Percentiles rank a stretch among this genome's conserved stretches.
These are phyloP conservation scores for Progne subis DNA, from an alignment of 2,113 vertebrate species.

Conservation along the genomic window DNA sequence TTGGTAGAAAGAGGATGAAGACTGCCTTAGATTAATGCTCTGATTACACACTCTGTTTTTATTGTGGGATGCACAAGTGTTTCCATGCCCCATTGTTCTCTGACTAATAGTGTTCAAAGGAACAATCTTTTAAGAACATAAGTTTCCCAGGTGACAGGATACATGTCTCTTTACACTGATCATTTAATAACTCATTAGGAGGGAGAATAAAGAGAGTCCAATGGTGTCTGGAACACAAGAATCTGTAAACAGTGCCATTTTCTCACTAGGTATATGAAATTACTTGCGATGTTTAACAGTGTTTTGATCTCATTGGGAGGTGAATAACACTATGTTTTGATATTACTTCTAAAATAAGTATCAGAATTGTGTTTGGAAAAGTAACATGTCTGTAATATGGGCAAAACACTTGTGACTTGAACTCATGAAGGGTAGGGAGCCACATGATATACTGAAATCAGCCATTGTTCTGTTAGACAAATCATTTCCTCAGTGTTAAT, in stretches of 20 bases:
- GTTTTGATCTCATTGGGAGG: neutral
- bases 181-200: neutral
- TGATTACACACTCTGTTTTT: neutral
- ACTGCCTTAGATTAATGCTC: neutral
- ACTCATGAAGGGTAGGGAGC: neutral
- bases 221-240: neutral
- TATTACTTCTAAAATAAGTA: neutral
- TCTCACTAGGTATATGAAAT: neutral
- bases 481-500: neutral
- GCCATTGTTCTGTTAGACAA: neutral
- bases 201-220: neutral
- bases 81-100: neutral
- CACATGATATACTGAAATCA: neutral
- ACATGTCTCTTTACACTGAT: neutral
- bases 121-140: neutral
- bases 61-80: neutral
- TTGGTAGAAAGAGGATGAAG: neutral
- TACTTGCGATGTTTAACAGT: neutral
- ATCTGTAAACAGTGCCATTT: neutral
- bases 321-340: neutral
- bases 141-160: neutral
- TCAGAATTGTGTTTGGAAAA: neutral
- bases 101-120: neutral
- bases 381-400: neutral
- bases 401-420: neutral